phyloP scores from a whole-genome alignment of 2,888 invertebrate genomes.

The Andrena bucephala region DNA sequence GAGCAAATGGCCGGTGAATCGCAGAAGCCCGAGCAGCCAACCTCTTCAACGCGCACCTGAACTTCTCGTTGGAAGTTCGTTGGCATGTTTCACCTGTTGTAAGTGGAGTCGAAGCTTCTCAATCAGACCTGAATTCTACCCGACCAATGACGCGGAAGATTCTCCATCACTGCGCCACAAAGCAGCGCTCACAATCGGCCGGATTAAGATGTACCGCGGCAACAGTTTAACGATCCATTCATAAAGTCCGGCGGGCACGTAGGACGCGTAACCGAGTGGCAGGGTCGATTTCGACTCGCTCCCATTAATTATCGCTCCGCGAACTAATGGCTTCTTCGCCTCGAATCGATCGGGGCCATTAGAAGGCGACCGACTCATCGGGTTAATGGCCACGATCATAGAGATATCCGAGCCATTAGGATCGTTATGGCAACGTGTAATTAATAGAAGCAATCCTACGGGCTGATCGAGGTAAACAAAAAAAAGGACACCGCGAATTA shows the following conservation, averaged over 20 bases:
- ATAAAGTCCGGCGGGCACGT: slow-evolving; percentile 22
- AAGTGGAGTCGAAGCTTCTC: neutral
- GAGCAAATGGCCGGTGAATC: neutral
- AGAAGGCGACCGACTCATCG: slow-evolving; percentile 33
- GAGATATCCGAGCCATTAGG: slow-evolving; percentile 45
- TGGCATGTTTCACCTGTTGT: neutral
- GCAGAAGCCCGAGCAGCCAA: neutral
- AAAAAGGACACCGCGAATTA: slow-evolving; percentile 1
- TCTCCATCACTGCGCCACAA: neutral
- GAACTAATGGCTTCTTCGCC: slow-evolving; percentile 60
- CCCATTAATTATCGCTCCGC: slow-evolving; percentile 65
- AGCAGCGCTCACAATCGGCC: slow-evolving; percentile 44
- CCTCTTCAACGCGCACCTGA: neutral
- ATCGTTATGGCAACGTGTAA: slow-evolving; percentile 48
- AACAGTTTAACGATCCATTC: slow-evolving; percentile 51
- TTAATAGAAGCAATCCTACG: slow-evolving; percentile 58
- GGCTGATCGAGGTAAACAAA: neutral
- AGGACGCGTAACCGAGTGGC: slow-evolving; percentile 48
- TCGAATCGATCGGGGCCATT: slow-evolving; percentile 56
- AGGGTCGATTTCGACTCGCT: slow-evolving; percentile 56
- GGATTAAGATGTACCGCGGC: slow-evolving; percentile 39
- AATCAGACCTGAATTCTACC: neutral
- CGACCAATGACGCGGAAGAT: slow-evolving; percentile 3
- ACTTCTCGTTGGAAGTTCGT: neutral
- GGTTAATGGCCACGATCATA: slow-evolving; percentile 57